Conservation (phyloP, 1,140 invertebrate species). For the Rhyzopertha dominica region DNA sequence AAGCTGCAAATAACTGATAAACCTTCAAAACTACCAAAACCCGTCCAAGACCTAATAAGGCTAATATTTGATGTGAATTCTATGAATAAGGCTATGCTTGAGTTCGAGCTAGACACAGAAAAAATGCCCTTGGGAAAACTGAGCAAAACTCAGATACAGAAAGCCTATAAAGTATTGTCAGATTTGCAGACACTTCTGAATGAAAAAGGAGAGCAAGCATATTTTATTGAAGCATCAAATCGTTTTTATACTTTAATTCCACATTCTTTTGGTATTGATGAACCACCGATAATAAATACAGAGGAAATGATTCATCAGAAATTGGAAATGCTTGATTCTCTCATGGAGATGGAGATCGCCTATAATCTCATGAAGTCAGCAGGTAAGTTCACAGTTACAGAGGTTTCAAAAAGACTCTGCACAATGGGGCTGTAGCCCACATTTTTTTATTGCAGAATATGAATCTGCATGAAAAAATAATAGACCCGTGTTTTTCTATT, state of each 20-base stretch:
- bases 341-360: constrained; percentile 93
- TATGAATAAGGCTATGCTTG: constrained; percentile 90
- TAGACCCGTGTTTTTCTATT: too few relatives aligned
- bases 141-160: constrained; percentile 83
- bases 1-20: constrained; percentile 43
- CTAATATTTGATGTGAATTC: constrained; percentile 86
- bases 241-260: constrained; percentile 82
- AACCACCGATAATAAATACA: constrained; percentile 75
- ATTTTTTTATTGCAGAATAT: too few relatives aligned
- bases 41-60: constrained; percentile 78
- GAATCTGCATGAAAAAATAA: too few relatives aligned
- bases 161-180: constrained; percentile 76
- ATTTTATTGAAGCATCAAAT: constrained; percentile 81
- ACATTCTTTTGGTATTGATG: constrained; percentile 86
- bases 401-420: too few relatives aligned
- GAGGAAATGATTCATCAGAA: constrained; percentile 73
- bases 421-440: too few relatives aligned
- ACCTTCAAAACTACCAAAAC: constrained; percentile 65
- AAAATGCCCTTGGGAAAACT: constrained; percentile 98
- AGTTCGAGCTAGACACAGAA: constrained; percentile 94
- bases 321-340: constrained; percentile 84
- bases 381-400: too few relatives aligned
- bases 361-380: constrained; percentile 76
- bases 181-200: constrained; percentile 67
- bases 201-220: constrained; percentile 47